These are phyloP conservation scores for Lasioglossum pauxillum DNA, from an alignment of 2,888 invertebrate genomes.

Conservation along the genomic window DNA sequence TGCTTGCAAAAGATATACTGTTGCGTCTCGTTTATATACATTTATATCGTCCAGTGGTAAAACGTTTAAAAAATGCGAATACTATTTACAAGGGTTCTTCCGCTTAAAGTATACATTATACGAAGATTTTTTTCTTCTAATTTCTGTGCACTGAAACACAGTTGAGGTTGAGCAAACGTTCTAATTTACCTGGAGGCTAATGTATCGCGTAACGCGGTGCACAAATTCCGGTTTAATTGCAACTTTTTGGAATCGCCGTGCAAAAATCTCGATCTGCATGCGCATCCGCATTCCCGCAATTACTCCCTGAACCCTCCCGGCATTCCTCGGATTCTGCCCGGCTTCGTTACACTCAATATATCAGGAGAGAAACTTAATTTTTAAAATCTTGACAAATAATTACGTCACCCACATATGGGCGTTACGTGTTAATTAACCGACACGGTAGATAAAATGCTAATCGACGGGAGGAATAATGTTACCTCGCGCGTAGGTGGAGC, in stretches of 20 bases:
- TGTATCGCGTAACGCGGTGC: background rate
- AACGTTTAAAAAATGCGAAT: background rate
- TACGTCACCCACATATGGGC: background rate
- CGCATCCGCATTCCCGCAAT: background rate
- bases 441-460: background rate
- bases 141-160: background rate
- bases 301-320: background rate
- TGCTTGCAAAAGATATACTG: background rate
- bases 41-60: background rate
- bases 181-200: background rate
- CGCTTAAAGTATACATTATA: background rate
- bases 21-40: background rate
- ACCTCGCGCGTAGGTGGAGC: background rate
- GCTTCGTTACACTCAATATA: background rate
- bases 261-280: background rate
- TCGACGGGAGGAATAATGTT: background rate
- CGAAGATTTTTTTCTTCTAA: background rate
- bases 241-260: background rate
- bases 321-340: background rate
- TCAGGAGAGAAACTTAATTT: background rate
- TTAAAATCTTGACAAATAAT: background rate
- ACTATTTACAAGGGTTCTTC: background rate
- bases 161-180: background rate
- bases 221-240: background rate
- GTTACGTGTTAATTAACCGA: background rate